phyloP scores from a whole-genome alignment of 2,888 invertebrate species.

The Geophilus truncorum region DNA sequence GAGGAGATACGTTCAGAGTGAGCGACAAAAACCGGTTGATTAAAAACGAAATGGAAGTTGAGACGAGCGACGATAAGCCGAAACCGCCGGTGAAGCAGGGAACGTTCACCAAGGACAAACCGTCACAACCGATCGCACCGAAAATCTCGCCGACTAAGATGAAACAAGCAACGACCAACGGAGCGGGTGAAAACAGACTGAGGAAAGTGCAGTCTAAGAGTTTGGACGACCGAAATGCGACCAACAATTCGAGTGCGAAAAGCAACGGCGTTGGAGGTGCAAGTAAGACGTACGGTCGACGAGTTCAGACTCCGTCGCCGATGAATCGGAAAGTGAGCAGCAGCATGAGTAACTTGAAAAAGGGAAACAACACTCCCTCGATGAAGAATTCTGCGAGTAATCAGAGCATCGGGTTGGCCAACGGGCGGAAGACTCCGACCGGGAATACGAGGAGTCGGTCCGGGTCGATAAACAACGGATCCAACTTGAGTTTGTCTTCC shows the following conservation, averaged over 20 bases:
- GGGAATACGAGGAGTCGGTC: constrained; percentile 29
- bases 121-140: constrained; percentile 40
- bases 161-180: constrained; percentile 20
- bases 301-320: constrained; percentile 36
- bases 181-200: neutral
- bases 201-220: constrained; percentile 19
- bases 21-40: neutral
- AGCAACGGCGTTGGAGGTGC: neutral
- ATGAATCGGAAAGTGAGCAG: constrained; percentile 32
- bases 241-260: neutral
- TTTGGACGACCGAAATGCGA: constrained; percentile 28
- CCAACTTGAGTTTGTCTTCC: constrained; percentile 42
- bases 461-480: constrained; percentile 39
- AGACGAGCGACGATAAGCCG: constrained; percentile 46
- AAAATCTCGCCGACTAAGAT: constrained; percentile 38
- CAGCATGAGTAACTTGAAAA: constrained; percentile 36
- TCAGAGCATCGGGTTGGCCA: constrained; percentile 38
- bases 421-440: constrained; percentile 28
- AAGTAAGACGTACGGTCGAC: neutral
- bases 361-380: constrained; percentile 41
- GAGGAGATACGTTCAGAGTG: neutral
- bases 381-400: constrained; percentile 40
- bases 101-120: constrained; percentile 80
- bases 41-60: neutral
- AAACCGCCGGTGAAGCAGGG: constrained; percentile 71